Base-by-base conservation (phyloP, 92 coral and sea anemone genomes). In the Palythoa heliodiscus region DNA sequence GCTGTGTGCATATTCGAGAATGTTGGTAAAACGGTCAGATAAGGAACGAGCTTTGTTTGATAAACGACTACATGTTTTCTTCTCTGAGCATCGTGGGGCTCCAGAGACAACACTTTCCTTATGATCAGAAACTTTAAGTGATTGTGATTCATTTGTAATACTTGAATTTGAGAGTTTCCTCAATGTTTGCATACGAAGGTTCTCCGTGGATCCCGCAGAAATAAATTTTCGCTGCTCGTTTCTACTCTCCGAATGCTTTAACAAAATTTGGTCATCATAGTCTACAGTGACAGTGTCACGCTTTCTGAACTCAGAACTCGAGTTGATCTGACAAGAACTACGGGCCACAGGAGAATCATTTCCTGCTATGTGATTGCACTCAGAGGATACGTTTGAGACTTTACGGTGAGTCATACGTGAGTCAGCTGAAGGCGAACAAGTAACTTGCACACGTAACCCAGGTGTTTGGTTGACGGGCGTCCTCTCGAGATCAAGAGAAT, bases 21-120 rank as follows among this genome's bases (percentile, higher is more conserved):
- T 80, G 14, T 68, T 80, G 17, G 73, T 80, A 68, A 80, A 80
- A 50, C 84, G 84, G 43, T 80, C 74, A 64, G 84, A 80, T 24
- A 80, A 80, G 23, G 84, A 64, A 37, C 50, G 58, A 0, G n/a
- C 10, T 40, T 66, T 66, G 43, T 67, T 64, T 23, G 47, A 8
- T 13, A 37, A 14, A 66, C 60, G 43, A 29, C 22, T 47, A 6
- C 48, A 50, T 48, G 74, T 63, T 15, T 73, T 66, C 58, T 14
- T 22, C 47, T 16, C 17, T 0, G 73, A 37, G 17, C 16, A 9
- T 20, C 9, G 13, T 3, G 73, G 2, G 47, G 8, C 39, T 25
- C 43, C 12, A 29, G 84, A 13, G 47, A 25, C 13, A 40, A 23
- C 38, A 40, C 23, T 23, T 40, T 43, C 60, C 52, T 24, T 39